Percentiles rank a stretch among this genome's conserved stretches.
These are phyloP conservation scores for Drosophila emarginata DNA, from an alignment of 2,888 invertebrate species.

Conservation along the genomic window DNA sequence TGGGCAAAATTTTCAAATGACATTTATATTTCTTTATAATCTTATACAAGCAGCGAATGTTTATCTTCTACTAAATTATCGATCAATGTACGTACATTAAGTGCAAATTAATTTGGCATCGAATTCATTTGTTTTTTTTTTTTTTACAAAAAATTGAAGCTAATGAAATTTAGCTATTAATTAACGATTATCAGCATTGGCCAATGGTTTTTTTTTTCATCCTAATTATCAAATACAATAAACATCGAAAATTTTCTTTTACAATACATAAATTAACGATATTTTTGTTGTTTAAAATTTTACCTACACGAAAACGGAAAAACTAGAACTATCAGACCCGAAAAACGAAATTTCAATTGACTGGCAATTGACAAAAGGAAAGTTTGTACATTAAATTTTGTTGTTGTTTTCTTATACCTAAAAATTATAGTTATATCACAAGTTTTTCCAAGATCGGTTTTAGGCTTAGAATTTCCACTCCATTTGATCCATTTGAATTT, in stretches of 20 bases:
- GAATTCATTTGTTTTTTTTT: not conserved
- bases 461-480: constrained; percentile 3
- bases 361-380: constrained; percentile 6
- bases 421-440: constrained; percentile 29
- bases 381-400: not conserved
- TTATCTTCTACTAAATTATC: not conserved
- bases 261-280: constrained; percentile 12
- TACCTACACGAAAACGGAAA: constrained; percentile 33
- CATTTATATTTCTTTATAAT: not conserved
- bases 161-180: not conserved
- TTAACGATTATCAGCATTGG: not conserved
- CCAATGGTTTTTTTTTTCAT: not conserved
- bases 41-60: not conserved
- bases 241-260: constrained; percentile 7
- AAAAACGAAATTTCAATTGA: constrained; percentile 41
- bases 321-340: constrained; percentile 40
- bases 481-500: constrained; percentile 15
- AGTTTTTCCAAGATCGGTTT: not conserved
- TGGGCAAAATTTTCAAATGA: not conserved
- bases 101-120: not conserved
- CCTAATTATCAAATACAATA: not conserved
- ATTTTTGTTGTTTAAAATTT: constrained; percentile 20
- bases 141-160: not conserved
- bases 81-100: not conserved
- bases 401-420: not conserved